These are phyloP conservation scores for Malacoraja senta DNA, from an alignment of 2,797 vertebrate genomes.

Conservation along the genomic window DNA sequence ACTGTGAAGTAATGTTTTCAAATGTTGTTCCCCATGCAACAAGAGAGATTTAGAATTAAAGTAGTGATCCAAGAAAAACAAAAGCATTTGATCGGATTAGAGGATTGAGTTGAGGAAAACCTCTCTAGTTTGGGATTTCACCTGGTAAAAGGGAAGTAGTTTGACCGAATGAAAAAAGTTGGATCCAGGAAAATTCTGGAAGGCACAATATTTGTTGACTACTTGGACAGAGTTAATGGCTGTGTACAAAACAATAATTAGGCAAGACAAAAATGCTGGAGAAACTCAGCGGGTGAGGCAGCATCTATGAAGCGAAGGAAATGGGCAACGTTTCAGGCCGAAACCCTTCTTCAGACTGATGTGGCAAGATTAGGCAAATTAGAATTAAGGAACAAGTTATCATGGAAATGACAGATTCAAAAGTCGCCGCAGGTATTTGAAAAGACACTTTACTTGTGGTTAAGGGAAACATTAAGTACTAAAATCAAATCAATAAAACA, in stretches of 20 bases:
- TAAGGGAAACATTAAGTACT: not conserved
- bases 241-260: not conserved
- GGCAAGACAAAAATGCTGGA: too few relatives aligned
- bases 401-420: not conserved
- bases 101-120: not conserved
- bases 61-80: not conserved
- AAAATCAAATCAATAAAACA: not conserved
- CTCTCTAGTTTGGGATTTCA: not conserved
- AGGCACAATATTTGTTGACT: not conserved
- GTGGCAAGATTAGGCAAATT: too few relatives aligned
- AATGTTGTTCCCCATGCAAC: not conserved
- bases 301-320: too few relatives aligned
- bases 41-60: not conserved
- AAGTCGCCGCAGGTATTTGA: not conserved
- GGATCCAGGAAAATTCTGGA: not conserved
- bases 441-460: not conserved
- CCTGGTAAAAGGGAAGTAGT: not conserved
- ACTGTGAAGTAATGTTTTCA: not conserved
- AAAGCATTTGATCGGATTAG: not conserved
- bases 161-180: not conserved
- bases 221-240: not conserved
- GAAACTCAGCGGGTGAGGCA: too few relatives aligned
- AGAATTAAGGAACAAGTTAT: not conserved
- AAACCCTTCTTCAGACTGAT: too few relatives aligned
- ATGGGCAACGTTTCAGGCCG: too few relatives aligned